Conservation (phyloP, 2,888 invertebrate genomes). For the Andrena haemorrhoa region DNA sequence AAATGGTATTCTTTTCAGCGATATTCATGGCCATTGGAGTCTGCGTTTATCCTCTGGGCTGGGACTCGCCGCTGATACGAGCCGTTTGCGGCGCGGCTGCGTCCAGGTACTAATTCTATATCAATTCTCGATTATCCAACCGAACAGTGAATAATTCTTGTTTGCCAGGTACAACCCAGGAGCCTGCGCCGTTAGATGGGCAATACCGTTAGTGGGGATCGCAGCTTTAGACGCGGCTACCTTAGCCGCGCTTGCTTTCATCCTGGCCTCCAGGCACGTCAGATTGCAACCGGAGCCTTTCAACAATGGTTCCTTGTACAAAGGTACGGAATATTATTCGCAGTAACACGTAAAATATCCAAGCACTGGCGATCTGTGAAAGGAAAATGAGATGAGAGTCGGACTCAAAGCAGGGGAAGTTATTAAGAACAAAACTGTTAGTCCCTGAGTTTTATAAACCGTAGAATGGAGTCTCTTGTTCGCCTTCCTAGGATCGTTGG, state of each 20-base stretch:
- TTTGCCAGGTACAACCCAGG: slow-evolving; percentile 87
- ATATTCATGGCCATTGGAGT: slow-evolving; percentile 94
- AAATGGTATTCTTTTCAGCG: slow-evolving; percentile 51
- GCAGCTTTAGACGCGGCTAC: slow-evolving; percentile 94
- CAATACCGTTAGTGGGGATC: slow-evolving; percentile 96
- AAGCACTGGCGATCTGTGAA: too few relatives aligned
- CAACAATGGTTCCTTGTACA: slow-evolving; percentile 89
- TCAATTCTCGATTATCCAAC: background rate
- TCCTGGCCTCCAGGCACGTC: slow-evolving; percentile 95
- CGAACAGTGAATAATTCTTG: slow-evolving; percentile 2
- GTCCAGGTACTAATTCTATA: slow-evolving; percentile 87
- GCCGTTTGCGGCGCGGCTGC: slow-evolving; percentile 94
- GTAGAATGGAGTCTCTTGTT: too few relatives aligned
- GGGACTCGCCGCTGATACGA: slow-evolving; percentile 93
- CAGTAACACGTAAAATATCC: too few relatives aligned
- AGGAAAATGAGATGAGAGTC: background rate
- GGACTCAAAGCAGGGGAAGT: too few relatives aligned
- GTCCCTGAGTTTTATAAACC: too few relatives aligned
- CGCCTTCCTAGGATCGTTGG: too few relatives aligned
- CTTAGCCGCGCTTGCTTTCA: slow-evolving; percentile 95
- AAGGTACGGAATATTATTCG: slow-evolving; percentile 85
- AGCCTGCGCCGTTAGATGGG: slow-evolving; percentile 96
- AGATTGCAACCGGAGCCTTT: slow-evolving; percentile 92
- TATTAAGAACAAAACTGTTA: too few relatives aligned
- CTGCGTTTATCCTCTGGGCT: slow-evolving; percentile 95